Percentiles rank a stretch among this genome's conserved stretches.
phyloP scores from a whole-genome alignment of 2,113 vertebrate species.

The Varanus komodoensis region DNA sequence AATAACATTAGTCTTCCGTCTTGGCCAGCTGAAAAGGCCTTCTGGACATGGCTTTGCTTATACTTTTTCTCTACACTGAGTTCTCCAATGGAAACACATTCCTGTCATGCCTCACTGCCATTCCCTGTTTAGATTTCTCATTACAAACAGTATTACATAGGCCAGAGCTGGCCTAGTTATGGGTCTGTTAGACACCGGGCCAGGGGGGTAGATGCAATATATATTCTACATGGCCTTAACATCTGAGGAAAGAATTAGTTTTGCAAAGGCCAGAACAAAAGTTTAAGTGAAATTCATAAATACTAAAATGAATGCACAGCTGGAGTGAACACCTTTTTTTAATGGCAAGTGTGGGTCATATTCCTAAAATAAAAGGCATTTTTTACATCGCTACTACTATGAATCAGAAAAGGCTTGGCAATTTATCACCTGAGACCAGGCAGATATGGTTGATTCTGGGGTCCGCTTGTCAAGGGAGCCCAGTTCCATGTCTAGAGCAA shows the following conservation, averaged over 20 bases:
- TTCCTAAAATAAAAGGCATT: not conserved
- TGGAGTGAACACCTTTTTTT: not conserved
- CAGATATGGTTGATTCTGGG: not conserved
- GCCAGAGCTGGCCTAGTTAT: slow-evolving; percentile 77
- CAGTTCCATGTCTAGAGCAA: not conserved
- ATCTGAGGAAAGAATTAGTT: slow-evolving; percentile 50
- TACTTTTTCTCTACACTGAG: slow-evolving; percentile 84
- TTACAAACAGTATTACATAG: slow-evolving; percentile 94
- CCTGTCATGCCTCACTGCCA: slow-evolving; percentile 97
- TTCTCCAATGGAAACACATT: slow-evolving; percentile 99
- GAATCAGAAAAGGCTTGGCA: not conserved
- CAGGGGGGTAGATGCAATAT: slow-evolving; percentile 64
- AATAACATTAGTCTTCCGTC: slow-evolving; percentile 98
- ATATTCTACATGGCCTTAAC: not conserved
- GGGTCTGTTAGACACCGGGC: slow-evolving; percentile 72
- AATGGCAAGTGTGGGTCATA: not conserved
- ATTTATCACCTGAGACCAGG: not conserved
- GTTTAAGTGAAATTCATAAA: slow-evolving; percentile 53
- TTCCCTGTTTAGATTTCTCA: slow-evolving; percentile 98
- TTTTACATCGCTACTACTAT: not conserved
- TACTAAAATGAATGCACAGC: slow-evolving; percentile 40
- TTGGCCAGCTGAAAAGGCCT: slow-evolving; percentile 87
- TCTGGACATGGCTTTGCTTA: slow-evolving; percentile 90
- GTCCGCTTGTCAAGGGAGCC: no score
- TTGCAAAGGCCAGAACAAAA: slow-evolving; percentile 53